phyloP scores from a whole-genome alignment of 2,797 vertebrate genomes.

The Thripadectes ignobilis region DNA sequence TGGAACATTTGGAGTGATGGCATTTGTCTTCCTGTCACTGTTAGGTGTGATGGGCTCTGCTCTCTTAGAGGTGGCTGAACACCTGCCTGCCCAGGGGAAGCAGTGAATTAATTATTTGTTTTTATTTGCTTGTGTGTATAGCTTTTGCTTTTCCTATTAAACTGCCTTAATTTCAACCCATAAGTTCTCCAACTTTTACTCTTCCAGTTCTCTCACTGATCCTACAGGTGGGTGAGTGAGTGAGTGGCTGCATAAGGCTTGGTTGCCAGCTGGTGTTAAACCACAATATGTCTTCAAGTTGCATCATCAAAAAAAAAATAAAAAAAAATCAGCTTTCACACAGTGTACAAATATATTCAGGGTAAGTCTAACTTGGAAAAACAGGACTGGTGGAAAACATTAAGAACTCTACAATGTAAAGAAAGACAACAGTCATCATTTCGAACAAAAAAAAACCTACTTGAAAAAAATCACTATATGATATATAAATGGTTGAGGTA shows the following conservation, averaged over 20 bases:
- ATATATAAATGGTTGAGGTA: not conserved
- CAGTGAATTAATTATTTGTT: not conserved
- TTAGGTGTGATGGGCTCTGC: not conserved
- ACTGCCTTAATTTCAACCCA: not conserved
- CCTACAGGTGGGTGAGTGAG: not conserved
- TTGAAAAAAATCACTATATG: not conserved
- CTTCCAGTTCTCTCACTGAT: not conserved
- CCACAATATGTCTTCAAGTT: not conserved
- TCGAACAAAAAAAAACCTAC: not conserved
- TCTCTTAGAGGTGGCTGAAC: not conserved
- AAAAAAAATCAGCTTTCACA: not conserved
- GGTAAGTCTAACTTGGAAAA: not conserved
- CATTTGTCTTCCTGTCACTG: not conserved
- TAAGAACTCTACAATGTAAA: not conserved
- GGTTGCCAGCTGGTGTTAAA: not conserved
- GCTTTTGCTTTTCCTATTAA: not conserved
- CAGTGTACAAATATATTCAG: not conserved
- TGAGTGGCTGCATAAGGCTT: not conserved
- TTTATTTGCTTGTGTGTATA: not conserved
- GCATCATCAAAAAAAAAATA: not conserved
- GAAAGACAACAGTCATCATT: not conserved
- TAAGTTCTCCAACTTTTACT: not conserved
- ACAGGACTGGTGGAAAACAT: not conserved
- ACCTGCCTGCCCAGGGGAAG: not conserved
- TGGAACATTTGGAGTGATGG: not conserved